Evolutionary conservation across 2,797 vertebrate species (phyloP), one percentile per base, ranked within the genome.

Genomic region (Myoxocephalus aenaeus): DNA sequence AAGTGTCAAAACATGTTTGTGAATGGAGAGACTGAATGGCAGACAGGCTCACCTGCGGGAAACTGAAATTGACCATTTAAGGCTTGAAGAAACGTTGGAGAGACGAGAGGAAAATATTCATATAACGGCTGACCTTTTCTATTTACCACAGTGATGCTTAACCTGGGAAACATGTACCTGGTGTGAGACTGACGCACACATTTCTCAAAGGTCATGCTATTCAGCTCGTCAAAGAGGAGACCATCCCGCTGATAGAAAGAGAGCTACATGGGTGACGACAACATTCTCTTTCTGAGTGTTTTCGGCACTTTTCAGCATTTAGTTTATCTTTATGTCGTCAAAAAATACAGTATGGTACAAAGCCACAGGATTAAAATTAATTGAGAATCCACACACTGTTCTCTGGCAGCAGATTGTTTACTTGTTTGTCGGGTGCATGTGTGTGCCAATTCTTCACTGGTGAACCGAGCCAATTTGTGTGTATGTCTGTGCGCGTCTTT

Each of bases 401-500:
- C 86, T 85, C 86, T 91, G 92, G 89, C 90, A 92, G 89, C 85
- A 85, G 88, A 91, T 84, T 93, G 89, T 90, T 93, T 91, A 89
- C 92, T 86, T 91, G 86, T 90, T 92, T 89, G 88, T 81, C 62
- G 70, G 73, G 79, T 77, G 85, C 70, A 71, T 88, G 77, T 83
- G 81, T 72, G 81, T 72, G 81, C 83, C 89, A 90, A 84, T 85
- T 71, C 72, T 63, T 89, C 83, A 82, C 58, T 73, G 87, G 64
- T 81, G 88, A 90, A 87, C 67, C 66, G 34, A 75, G 87, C 75
- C 50, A 80, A 65, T 86, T 76, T 73, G 75, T 61, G 78, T 70
- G 66, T 40, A 32, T 79, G 25, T 73, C 61, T 53, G 68, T 70
- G 63, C 44, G 46, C 10, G 59, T 46, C 58, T 83, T 72, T 86